Evolutionary conservation across 2,888 invertebrate species (phyloP).

Genomic region (Leptopilina drosophilae): DNA sequence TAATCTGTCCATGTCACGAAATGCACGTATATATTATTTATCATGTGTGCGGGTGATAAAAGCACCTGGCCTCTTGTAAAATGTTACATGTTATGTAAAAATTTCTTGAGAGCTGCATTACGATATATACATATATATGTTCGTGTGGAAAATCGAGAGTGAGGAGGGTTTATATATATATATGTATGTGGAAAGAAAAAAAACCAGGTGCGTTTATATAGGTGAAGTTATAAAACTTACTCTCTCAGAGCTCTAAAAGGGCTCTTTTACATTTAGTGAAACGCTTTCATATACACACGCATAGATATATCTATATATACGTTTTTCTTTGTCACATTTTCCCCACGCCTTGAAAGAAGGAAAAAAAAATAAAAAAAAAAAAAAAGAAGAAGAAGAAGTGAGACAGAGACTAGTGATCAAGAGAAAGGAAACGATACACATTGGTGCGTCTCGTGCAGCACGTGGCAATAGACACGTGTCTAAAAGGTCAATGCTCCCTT

Average conservation of each 20-base stretch:
- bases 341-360: slow-evolving; percentile 17
- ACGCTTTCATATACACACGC: slow-evolving; percentile 7
- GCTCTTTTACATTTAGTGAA: slow-evolving; percentile 27
- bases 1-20: background rate
- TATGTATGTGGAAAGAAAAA: background rate
- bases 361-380: background rate
- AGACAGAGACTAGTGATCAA: slow-evolving; percentile 2
- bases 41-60: slow-evolving; percentile 17
- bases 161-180: no score
- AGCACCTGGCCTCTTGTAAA: background rate
- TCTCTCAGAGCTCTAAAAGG: background rate
- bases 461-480: slow-evolving; percentile 39
- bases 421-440: slow-evolving; percentile 6
- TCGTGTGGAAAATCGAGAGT: background rate
- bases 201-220: slow-evolving; percentile 25
- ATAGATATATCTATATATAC: background rate
- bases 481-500: slow-evolving; percentile 29
- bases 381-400: background rate
- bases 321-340: slow-evolving; percentile 40
- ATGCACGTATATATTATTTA: background rate
- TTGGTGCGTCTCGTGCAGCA: slow-evolving; percentile 32
- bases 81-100: slow-evolving; percentile 4
- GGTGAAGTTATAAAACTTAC: slow-evolving; percentile 18
- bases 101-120: slow-evolving; percentile 10
- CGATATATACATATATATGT: background rate